Evolutionary conservation across 2,113 vertebrate genomes (phyloP).

Genomic region (Phalacrocorax pelagicus): DNA sequence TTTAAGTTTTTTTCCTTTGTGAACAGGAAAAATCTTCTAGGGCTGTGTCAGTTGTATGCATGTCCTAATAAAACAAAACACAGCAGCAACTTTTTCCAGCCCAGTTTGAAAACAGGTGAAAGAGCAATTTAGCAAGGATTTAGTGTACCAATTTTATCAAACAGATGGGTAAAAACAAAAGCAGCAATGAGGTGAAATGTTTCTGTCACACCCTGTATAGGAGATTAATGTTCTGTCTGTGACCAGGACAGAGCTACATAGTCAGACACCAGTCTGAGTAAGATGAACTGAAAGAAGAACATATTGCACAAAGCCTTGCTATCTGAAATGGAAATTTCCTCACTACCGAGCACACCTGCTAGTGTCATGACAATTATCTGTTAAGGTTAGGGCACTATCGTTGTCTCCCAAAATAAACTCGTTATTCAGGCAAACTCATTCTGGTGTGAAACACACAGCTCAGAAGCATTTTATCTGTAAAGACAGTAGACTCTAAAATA

Average conservation of each 20-base stretch:
- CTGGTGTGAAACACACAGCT: background rate
- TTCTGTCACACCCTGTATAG: background rate
- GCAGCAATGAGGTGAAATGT: background rate
- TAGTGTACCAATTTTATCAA: background rate
- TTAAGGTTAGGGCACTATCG: background rate
- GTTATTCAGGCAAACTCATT: background rate
- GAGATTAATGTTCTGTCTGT: background rate
- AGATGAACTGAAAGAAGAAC: background rate
- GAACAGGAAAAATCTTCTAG: background rate
- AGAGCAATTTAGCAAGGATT: background rate
- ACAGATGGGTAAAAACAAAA: constrained; percentile 4
- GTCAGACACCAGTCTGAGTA: background rate
- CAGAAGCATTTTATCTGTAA: background rate
- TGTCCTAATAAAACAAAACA: background rate
- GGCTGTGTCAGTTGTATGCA: background rate
- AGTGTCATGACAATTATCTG: background rate
- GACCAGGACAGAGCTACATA: background rate
- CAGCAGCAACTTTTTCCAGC: background rate
- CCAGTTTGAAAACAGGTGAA: background rate
- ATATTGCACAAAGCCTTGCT: background rate
- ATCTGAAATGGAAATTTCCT: background rate
- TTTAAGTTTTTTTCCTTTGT: background rate
- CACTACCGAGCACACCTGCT: background rate
- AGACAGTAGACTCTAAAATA: background rate
- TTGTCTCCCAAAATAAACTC: background rate